phyloP scores from a whole-genome alignment of 2,113 vertebrate genomes.

The Ctenodactylus gundi region DNA sequence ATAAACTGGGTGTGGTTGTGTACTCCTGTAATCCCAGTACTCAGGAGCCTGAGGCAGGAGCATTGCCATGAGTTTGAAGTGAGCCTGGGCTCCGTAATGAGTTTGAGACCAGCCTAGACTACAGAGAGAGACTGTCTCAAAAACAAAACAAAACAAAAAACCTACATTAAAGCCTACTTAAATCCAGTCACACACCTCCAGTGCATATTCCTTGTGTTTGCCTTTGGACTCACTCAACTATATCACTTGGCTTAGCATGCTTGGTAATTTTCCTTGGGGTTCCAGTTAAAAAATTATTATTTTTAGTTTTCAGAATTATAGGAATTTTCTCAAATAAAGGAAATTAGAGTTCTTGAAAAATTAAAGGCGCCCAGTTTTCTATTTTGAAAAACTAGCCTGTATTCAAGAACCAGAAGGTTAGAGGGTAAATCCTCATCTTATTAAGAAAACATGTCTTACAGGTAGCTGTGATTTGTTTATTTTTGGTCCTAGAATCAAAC shows the following conservation, averaged over 20 bases:
- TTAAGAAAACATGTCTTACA: background rate
- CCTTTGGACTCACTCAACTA: background rate
- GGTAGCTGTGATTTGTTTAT: background rate
- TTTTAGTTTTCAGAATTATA: background rate
- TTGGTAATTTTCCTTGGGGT: conserved; percentile 23
- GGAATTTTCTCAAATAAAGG: background rate
- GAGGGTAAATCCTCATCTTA: background rate
- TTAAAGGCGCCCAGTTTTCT: background rate
- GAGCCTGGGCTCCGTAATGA: too few relatives aligned
- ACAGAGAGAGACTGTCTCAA: too few relatives aligned
- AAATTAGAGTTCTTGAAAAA: background rate
- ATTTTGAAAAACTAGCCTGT: background rate
- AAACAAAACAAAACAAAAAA: too few relatives aligned
- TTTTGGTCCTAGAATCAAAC: too few relatives aligned
- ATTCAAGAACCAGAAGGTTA: background rate
- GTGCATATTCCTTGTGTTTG: background rate
- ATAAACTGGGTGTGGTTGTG: too few relatives aligned
- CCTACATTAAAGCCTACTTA: background rate
- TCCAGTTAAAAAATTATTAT: background rate
- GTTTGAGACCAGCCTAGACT: too few relatives aligned
- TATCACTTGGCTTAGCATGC: background rate
- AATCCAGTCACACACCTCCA: background rate
- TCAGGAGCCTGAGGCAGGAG: too few relatives aligned
- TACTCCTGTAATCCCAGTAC: too few relatives aligned
- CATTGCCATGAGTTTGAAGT: too few relatives aligned